These are phyloP conservation scores for Rhinophrynus dorsalis DNA, from an alignment of 2,797 vertebrate genomes.

Conservation along the genomic window DNA sequence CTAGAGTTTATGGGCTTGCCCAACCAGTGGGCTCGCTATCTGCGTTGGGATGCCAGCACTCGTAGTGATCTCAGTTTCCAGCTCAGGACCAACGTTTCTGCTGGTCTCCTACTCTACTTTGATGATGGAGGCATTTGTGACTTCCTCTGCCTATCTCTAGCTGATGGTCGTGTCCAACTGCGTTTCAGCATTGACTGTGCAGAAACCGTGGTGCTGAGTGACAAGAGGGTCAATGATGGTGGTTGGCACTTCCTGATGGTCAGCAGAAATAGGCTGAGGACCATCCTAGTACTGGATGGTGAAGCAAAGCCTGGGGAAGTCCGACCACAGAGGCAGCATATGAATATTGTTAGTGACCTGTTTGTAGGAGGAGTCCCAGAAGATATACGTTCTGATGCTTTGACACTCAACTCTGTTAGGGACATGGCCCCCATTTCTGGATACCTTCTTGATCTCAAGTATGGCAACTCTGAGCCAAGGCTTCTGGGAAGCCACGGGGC, in stretches of 20 bases:
- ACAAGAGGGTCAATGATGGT: constrained; percentile 86
- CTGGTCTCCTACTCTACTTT: constrained; percentile 90
- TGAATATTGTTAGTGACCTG: constrained; percentile 94
- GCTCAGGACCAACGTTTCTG: constrained; percentile 87
- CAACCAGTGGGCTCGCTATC: constrained; percentile 93
- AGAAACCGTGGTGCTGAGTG: constrained; percentile 79
- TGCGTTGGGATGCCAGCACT: constrained; percentile 94
- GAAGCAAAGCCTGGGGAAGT: constrained; percentile 83
- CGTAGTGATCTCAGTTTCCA: constrained; percentile 92
- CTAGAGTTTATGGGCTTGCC: constrained; percentile 93
- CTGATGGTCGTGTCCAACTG: constrained; percentile 84
- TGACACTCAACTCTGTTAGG: constrained; percentile 84
- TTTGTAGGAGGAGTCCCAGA: constrained; percentile 89
- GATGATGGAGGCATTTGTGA: constrained; percentile 95
- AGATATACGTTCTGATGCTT: constrained; percentile 84
- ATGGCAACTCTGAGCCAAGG: constrained; percentile 84
- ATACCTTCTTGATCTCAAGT: constrained; percentile 90
- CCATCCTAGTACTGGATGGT: constrained; percentile 83
- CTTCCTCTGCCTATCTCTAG: constrained; percentile 85
- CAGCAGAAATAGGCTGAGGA: constrained; percentile 84
- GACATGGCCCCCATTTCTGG: constrained; percentile 83
- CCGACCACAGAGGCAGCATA: constrained; percentile 84
- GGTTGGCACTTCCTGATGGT: constrained; percentile 90
- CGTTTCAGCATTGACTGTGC: constrained; percentile 92
- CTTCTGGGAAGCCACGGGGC: constrained; percentile 87